Evolutionary conservation across 2,888 invertebrate genomes (phyloP).

Genomic region (Liposcelis brunnea): DNA sequence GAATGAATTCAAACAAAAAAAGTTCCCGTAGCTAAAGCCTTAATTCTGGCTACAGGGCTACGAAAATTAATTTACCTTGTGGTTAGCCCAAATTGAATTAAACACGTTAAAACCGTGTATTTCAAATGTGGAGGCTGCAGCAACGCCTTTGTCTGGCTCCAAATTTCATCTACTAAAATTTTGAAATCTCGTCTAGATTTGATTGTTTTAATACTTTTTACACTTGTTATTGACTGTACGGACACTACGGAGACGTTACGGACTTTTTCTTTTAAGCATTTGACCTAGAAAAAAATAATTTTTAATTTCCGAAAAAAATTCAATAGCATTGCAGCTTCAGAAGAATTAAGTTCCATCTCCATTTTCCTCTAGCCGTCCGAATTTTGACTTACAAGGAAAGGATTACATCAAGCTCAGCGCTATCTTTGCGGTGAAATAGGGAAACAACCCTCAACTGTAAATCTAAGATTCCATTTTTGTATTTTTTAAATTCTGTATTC

Average conservation of each 20-base stretch:
- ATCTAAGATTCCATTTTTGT: no score
- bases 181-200: slow-evolving; percentile 55
- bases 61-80: slow-evolving; percentile 35
- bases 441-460: no score
- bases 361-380: no score
- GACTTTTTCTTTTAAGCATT: slow-evolving; percentile 48
- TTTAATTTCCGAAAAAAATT: no score
- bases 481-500: no score
- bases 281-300: slow-evolving; percentile 34
- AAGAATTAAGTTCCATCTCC: no score
- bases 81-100: slow-evolving; percentile 68
- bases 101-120: slow-evolving; percentile 57
- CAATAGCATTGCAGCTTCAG: no score
- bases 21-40: neutral
- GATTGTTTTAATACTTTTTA: slow-evolving; percentile 43
- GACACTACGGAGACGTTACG: slow-evolving; percentile 44
- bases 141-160: slow-evolving; percentile 54
- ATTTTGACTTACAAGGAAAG: no score
- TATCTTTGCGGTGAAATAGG: no score
- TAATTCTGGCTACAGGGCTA: no score
- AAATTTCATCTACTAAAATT: slow-evolving; percentile 48
- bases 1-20: slow-evolving; percentile 7
- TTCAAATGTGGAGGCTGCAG: slow-evolving; percentile 56
- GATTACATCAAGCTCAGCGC: no score
- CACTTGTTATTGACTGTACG: slow-evolving; percentile 44